Conservation (phyloP, 2,888 invertebrate species). For the Polylopha cassiicola region DNA sequence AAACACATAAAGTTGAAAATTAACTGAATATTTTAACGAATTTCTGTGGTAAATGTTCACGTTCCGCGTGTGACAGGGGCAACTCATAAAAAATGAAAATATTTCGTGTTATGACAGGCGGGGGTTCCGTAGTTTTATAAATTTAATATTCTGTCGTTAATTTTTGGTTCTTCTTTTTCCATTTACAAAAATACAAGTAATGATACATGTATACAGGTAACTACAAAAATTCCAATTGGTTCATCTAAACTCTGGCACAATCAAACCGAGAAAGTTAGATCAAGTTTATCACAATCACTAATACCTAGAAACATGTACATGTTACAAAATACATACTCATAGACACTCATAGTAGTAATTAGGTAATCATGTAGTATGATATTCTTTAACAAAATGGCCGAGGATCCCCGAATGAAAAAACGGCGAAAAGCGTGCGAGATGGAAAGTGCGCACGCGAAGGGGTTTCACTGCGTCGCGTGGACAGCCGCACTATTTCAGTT, state of each 20-base stretch:
- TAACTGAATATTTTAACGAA: not conserved
- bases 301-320: too few species aligned
- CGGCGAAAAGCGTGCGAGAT: slow-evolving; percentile 51
- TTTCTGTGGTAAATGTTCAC: slow-evolving; percentile 14
- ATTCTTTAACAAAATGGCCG: not conserved
- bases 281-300: too few species aligned
- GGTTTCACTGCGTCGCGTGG: slow-evolving; percentile 49
- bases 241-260: too few species aligned
- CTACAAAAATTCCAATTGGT: too few species aligned
- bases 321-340: too few species aligned
- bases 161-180: too few species aligned
- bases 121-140: slow-evolving; percentile 4
- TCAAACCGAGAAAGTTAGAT: too few species aligned
- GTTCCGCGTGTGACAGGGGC: slow-evolving; percentile 28
- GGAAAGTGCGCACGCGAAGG: slow-evolving; percentile 61
- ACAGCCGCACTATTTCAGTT: slow-evolving; percentile 32
- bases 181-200: too few species aligned
- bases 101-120: not conserved
- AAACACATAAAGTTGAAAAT: not conserved
- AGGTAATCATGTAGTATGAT: not conserved
- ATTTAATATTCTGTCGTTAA: not conserved
- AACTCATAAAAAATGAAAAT: slow-evolving; percentile 5
- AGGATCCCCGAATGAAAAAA: slow-evolving; percentile 35
- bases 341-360: too few species aligned
- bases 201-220: too few species aligned